Evolutionary conservation across 2,888 invertebrate species (phyloP).

Genomic region (Orthonychiurus folsomi): DNA sequence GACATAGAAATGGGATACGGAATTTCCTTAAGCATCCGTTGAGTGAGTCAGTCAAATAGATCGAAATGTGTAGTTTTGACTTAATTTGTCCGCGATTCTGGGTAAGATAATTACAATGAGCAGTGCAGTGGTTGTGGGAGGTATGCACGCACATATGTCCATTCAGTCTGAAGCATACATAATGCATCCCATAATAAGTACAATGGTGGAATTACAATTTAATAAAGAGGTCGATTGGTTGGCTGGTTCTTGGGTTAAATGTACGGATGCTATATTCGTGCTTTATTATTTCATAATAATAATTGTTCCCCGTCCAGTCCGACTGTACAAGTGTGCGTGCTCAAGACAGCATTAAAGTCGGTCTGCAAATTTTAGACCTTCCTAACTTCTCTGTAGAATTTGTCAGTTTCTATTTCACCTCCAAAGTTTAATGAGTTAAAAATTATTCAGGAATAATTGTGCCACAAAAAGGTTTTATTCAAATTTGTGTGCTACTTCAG

Average conservation of each 20-base stretch:
- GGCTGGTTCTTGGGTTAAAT: not conserved
- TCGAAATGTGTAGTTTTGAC: not conserved
- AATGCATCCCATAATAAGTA: not conserved
- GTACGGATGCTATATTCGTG: not conserved
- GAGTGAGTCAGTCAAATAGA: too few relatives aligned
- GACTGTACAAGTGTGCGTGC: too few relatives aligned
- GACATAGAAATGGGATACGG: too few relatives aligned
- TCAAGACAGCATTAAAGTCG: not conserved
- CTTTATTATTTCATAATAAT: not conserved
- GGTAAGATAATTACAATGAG: not conserved
- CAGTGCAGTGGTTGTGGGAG: not conserved
- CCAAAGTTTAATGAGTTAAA: not conserved
- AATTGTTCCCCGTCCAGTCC: too few relatives aligned
- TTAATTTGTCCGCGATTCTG: not conserved
- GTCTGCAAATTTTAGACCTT: not conserved
- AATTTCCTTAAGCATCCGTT: too few relatives aligned
- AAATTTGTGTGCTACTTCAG: slow-evolving; percentile 1
- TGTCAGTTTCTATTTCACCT: not conserved
- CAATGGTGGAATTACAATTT: not conserved
- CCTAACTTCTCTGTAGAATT: not conserved
- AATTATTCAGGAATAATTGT: not conserved
- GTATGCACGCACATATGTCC: not conserved
- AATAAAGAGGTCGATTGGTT: not conserved
- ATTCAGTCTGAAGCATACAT: not conserved
- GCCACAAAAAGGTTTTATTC: not conserved